Conservation (phyloP, 2,888 invertebrate species). For the Oegoconia quadripuncta region DNA sequence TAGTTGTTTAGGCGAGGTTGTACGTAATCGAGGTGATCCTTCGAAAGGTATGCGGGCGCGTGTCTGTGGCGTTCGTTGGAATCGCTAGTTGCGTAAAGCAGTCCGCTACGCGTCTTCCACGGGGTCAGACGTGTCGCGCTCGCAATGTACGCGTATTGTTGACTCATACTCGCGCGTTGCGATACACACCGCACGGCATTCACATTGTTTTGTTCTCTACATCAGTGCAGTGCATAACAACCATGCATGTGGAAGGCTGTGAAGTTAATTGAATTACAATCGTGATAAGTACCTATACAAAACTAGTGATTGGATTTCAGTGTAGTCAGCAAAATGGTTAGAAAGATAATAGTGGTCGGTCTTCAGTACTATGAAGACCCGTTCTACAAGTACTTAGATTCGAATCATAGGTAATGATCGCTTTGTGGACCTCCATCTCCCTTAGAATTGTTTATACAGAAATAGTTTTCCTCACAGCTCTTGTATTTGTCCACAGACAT, state of each 20-base stretch:
- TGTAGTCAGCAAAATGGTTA: conserved; percentile 59
- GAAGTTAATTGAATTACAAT: conserved; percentile 42
- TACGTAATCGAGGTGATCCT: conserved; percentile 69
- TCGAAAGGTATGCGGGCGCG: conserved; percentile 61
- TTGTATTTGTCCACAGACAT: conserved; percentile 63
- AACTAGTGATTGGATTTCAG: conserved; percentile 44
- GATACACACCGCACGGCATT: conserved; percentile 44
- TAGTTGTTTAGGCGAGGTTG: conserved; percentile 54
- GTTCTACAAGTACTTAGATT: conserved; percentile 62
- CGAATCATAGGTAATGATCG: conserved; percentile 5
- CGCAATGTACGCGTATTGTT: neutral
- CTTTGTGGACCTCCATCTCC: neutral
- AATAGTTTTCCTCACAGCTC: conserved; percentile 24
- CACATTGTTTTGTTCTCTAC: conserved; percentile 44
- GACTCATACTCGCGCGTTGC: conserved; percentile 32
- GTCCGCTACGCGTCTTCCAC: conserved; percentile 24
- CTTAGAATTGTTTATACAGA: neutral
- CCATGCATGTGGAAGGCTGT: conserved; percentile 45
- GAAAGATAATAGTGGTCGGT: conserved; percentile 69
- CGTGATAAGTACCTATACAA: conserved; percentile 36
- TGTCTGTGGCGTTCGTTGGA: conserved; percentile 26
- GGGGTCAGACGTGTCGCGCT: conserved; percentile 33
- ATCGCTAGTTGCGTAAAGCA: conserved; percentile 35
- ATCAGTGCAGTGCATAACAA: conserved; percentile 40
- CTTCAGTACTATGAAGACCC: conserved; percentile 71